These are phyloP conservation scores for Pseudomyrmex cubaensis DNA, from an alignment of 1,140 invertebrate species.

Conservation along the genomic window DNA sequence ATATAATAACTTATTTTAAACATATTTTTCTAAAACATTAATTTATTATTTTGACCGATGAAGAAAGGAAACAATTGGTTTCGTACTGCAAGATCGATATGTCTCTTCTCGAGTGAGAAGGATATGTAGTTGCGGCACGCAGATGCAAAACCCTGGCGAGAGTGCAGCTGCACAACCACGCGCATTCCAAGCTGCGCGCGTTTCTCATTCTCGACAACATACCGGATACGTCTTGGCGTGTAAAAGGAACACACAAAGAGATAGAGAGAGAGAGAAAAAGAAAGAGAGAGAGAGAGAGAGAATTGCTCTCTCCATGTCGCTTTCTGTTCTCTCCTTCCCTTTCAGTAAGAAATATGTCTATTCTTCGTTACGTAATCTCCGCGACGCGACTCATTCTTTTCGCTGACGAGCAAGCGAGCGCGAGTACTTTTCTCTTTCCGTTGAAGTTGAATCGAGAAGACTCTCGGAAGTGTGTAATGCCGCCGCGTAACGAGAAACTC, in stretches of 20 bases:
- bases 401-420: background rate
- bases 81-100: background rate
- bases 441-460: background rate
- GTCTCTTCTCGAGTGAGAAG: background rate
- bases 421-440: background rate
- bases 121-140: constrained; percentile 11
- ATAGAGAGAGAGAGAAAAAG: background rate
- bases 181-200: constrained; percentile 24
- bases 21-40: too few relatives aligned
- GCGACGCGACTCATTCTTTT: background rate
- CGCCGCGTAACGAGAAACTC: background rate
- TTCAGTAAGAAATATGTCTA: constrained; percentile 19
- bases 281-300: background rate
- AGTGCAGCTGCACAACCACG: background rate
- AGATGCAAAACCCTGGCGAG: constrained; percentile 7
- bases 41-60: background rate
- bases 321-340: background rate
- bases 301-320: background rate
- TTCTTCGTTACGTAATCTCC: background rate
- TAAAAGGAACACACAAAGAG: background rate
- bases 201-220: constrained; percentile 36
- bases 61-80: background rate
- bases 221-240: constrained; percentile 20
- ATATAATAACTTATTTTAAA: background rate
- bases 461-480: background rate